Evolutionary conservation across 30 jellyfish, hydroid and myxozoan species (phyloP).

Genomic region (Hydractinia symbiolongicarpus): DNA sequence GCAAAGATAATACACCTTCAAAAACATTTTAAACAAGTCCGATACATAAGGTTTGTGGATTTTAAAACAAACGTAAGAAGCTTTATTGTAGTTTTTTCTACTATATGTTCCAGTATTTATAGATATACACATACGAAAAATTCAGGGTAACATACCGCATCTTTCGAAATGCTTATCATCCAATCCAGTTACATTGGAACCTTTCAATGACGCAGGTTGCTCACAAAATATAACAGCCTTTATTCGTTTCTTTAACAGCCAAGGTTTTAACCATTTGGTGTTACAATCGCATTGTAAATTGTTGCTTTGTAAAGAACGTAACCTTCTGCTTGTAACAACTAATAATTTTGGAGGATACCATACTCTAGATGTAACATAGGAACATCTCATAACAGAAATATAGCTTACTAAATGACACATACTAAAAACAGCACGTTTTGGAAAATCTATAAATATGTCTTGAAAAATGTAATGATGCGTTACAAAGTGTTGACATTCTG

Average conservation of each 20-base stretch:
- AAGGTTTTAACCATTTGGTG: constrained; percentile 57
- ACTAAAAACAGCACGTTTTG: no score
- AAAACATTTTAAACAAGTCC: no score
- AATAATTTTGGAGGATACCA: constrained; percentile 79
- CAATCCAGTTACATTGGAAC: constrained; percentile 30
- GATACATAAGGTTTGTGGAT: no score
- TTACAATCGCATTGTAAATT: constrained; percentile 78
- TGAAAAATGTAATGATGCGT: no score
- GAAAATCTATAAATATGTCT: no score
- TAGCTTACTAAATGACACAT: no score
- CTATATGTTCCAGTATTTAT: no score
- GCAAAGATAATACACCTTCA: no score
- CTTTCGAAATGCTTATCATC: constrained; percentile 29
- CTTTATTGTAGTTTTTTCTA: no score
- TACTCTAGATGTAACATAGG: constrained; percentile 27
- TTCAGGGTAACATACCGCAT: constrained; percentile 41
- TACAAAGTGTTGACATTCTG: no score
- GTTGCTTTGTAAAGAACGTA: constrained; percentile 56
- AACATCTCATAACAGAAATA: neutral
- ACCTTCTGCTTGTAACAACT: constrained; percentile 41
- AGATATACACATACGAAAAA: no score
- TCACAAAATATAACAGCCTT: constrained; percentile 41
- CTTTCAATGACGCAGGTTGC: constrained; percentile 40
- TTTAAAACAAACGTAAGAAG: no score
- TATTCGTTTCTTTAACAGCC: constrained; percentile 38